These are phyloP conservation scores for Bombus ignitus DNA, from an alignment of 1,140 invertebrate species.

Conservation along the genomic window DNA sequence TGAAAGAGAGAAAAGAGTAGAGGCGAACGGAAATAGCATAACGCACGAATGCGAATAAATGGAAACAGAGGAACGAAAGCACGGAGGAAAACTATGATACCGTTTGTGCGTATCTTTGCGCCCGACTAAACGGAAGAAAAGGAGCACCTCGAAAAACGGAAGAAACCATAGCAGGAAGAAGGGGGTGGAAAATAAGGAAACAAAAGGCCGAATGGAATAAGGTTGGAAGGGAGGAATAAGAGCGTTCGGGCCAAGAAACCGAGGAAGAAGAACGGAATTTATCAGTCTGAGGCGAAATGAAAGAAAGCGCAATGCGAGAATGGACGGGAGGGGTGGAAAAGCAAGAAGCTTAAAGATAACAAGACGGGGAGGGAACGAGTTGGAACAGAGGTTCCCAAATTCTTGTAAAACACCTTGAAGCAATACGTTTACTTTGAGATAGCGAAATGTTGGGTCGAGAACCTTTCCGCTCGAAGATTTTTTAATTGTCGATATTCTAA, in stretches of 20 bases:
- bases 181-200: not conserved
- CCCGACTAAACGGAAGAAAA: slow-evolving; percentile 5
- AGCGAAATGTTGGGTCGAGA: not conserved
- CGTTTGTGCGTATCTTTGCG: slow-evolving; percentile 37
- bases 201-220: slow-evolving; percentile 6
- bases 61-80: not conserved
- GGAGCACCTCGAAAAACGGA: not conserved
- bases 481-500: not conserved
- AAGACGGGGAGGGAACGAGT: not conserved
- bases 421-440: too few species aligned
- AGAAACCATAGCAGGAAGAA: not conserved
- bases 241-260: not conserved
- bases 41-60: slow-evolving; percentile 5
- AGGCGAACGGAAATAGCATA: not conserved
- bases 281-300: slow-evolving; percentile 47
- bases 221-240: not conserved
- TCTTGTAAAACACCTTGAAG: not conserved
- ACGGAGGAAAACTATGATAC: not conserved
- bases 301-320: slow-evolving; percentile 25
- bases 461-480: not conserved
- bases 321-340: not conserved
- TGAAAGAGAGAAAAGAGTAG: too few species aligned
- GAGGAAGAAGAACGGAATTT: slow-evolving; percentile 25
- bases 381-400: slow-evolving; percentile 35
- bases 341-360: slow-evolving; percentile 21